phyloP scores from a whole-genome alignment of 2,113 vertebrate genomes.

The Halcyon malimbica region DNA sequence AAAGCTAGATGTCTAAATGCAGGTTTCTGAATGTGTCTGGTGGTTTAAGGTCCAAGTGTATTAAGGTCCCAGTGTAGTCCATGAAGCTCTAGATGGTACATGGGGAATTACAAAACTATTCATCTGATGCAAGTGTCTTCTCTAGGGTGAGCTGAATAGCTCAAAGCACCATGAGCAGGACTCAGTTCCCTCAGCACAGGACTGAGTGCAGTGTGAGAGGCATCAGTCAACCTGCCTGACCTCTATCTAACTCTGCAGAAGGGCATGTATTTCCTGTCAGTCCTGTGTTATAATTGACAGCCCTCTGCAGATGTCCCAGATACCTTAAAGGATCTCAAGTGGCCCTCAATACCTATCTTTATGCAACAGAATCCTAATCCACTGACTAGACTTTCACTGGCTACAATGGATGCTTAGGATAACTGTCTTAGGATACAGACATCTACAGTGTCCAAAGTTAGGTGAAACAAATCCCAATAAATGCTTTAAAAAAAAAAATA shows the following conservation, averaged over 20 bases:
- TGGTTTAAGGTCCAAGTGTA: neutral
- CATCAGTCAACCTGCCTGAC: neutral
- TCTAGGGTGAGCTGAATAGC: neutral
- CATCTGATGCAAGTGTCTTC: neutral
- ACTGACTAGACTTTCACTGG: neutral
- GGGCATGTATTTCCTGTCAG: neutral
- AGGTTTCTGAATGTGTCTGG: neutral
- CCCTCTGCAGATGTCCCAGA: constrained; percentile 3
- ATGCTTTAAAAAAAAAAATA: neutral
- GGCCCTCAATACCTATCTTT: neutral
- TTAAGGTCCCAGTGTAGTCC: neutral
- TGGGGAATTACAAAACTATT: neutral
- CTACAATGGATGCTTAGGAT: neutral
- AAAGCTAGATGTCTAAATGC: neutral
- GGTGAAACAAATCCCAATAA: neutral
- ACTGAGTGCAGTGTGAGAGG: neutral
- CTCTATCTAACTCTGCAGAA: neutral
- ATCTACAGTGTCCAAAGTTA: neutral
- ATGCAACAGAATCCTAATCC: neutral
- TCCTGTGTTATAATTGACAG: neutral
- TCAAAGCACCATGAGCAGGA: neutral
- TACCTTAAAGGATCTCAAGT: constrained; percentile 6
- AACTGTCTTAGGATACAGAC: neutral
- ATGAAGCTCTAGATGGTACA: neutral
- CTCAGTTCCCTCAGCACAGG: neutral